Conservation (phyloP, 2,797 vertebrate species). For the Crenichthys baileyi region DNA sequence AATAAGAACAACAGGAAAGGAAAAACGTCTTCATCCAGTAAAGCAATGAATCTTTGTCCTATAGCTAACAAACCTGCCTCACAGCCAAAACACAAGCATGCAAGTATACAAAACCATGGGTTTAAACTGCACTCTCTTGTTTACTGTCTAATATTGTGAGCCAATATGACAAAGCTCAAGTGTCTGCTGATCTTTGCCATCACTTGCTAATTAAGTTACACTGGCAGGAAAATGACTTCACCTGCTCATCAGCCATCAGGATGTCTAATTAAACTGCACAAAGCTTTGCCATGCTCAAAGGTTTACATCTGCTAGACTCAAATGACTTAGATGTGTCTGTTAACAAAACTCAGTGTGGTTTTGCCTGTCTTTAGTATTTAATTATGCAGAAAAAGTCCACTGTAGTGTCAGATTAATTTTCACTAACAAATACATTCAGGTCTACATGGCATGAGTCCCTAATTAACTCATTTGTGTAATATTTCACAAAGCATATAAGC, state of each 20-base stretch:
- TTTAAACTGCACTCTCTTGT: conserved; percentile 8
- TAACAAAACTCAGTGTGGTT: neutral
- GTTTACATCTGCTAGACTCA: conserved; percentile 2
- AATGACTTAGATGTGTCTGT: neutral
- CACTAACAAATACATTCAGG: neutral
- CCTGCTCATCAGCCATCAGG: conserved; percentile 16
- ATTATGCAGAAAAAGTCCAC: neutral
- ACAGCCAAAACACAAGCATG: neutral
- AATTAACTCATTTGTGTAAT: neutral
- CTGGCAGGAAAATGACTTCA: conserved; percentile 19
- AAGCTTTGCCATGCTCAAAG: conserved; percentile 6
- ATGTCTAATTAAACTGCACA: conserved; percentile 19
- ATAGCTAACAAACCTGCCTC: neutral
- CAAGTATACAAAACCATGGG: neutral
- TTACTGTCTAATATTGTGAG: conserved; percentile 11
- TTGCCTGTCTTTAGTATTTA: neutral
- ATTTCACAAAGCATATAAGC: neutral
- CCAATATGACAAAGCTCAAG: conserved; percentile 9
- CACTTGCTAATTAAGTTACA: conserved; percentile 2
- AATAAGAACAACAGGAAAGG: conserved; percentile 1
- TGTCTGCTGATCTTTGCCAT: conserved; percentile 15
- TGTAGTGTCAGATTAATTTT: neutral
- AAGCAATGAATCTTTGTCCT: conserved; percentile 25
- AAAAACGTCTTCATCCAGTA: conserved; percentile 26
- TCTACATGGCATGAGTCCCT: neutral